Conservation (phyloP, 2,797 vertebrate species). For the Acanthis flammea region DNA sequence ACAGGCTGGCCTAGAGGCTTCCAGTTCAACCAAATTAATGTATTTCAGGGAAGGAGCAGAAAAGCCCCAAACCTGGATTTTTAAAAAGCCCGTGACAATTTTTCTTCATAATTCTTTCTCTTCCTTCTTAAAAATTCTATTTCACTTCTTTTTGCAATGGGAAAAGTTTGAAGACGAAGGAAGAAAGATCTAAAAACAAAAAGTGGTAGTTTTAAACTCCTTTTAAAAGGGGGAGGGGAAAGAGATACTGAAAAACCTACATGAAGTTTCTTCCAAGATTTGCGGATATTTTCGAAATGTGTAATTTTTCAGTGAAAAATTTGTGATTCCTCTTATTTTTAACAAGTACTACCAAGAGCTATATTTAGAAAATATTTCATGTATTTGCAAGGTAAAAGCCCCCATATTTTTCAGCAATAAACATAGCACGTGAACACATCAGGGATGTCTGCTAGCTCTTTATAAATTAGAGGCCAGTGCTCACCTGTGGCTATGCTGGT, state of each 20-base stretch:
- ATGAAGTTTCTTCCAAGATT: neutral
- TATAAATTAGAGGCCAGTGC: neutral
- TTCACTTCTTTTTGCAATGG: neutral
- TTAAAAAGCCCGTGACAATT: neutral
- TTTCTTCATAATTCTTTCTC: neutral
- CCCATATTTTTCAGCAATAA: neutral
- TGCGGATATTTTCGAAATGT: neutral
- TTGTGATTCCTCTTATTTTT: neutral
- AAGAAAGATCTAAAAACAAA: neutral
- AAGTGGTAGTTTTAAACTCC: neutral
- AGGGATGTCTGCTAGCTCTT: neutral
- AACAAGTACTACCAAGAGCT: neutral
- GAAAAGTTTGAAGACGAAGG: neutral
- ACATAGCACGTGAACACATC: accelerated
- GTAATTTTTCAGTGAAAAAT: neutral
- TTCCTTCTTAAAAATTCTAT: neutral
- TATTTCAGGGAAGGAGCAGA: neutral
- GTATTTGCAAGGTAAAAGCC: neutral
- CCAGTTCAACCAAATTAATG: neutral
- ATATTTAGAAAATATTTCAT: neutral
- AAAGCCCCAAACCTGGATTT: neutral
- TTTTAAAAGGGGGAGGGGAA: neutral
- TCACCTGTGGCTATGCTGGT: neutral
- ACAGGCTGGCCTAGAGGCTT: neutral
- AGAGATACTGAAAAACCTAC: neutral